Base-by-base conservation (phyloP, 2,797 vertebrate species). In the Cyclura pinguis region DNA sequence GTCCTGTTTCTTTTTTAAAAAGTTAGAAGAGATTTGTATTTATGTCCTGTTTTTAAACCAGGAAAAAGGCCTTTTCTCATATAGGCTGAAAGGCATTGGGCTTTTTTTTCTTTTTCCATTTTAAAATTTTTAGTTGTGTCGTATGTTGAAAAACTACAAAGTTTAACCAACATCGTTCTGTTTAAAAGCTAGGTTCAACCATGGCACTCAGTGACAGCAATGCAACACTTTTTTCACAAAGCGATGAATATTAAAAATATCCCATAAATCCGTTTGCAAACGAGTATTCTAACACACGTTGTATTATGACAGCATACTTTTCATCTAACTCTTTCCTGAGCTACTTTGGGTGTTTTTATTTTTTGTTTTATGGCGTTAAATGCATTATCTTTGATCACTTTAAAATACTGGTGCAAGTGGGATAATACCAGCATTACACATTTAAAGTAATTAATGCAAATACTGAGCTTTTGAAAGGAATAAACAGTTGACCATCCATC, bases 231-330 rank as follows among this genome's bases (percentile, higher is more conserved):
- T 94, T 64, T 95, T 95, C 95, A 97, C 96, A 97, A 97, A 98
- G 96, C 91, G 94, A 96, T 95, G 94, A 96, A 95, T 97, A 96
- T 96, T 47, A 97, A 97, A 97, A 97, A 96, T 97, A 97, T 96
- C 95, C 94, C 95, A 96, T 95, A 96, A 97, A 96, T 97, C 96
- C 93, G 95, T 96, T 94, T 96, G 91, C 94, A 94, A 93, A 92
- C 94, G 96, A 96, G 91, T 95, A 93, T 92, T 92, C 95, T 95
- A 96, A 94, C 94, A 96, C 89, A 96, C 94, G 94, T 89, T 47
- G 94, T 94, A 89, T 95, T 95, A 95, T 96, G 90, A 94, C 95
- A 96, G 96, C 96, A 95, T 92, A 96, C 95, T 95, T 94, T 96
- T 93, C 96, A 83, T 87, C 78, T 80, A 92, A 95, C 93, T 96